These are phyloP conservation scores for Terrapene triunguis DNA, from an alignment of 2,113 vertebrate species.

Conservation along the genomic window DNA sequence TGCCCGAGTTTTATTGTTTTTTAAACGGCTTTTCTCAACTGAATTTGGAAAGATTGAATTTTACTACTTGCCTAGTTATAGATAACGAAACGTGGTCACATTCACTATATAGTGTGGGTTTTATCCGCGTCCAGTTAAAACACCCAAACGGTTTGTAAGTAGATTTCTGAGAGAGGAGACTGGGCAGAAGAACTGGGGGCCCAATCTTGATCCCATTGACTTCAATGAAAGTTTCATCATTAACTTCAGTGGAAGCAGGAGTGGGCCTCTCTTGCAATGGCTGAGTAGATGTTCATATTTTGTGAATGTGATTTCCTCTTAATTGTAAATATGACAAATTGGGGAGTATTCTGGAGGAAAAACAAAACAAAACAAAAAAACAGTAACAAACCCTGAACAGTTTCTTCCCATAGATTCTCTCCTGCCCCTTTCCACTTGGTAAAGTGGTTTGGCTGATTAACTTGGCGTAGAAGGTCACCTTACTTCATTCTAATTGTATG, in stretches of 20 bases:
- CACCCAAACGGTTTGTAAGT: not conserved
- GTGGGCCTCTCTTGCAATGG: not conserved
- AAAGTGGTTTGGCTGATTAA: not conserved
- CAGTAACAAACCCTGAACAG: not conserved
- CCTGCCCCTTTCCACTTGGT: not conserved
- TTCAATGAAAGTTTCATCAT: not conserved
- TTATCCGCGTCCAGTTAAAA: not conserved
- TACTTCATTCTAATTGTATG: not conserved
- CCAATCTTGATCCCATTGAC: not conserved
- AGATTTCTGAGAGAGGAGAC: not conserved
- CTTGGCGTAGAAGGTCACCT: not conserved
- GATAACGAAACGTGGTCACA: not conserved
- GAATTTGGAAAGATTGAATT: not conserved
- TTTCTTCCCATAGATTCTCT: not conserved
- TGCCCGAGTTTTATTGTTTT: not conserved
- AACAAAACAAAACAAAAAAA: no score
- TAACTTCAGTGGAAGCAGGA: not conserved
- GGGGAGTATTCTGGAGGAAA: not conserved
- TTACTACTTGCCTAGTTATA: not conserved
- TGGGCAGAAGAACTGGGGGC: not conserved
- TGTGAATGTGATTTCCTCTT: not conserved
- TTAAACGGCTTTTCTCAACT: not conserved
- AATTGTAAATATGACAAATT: not conserved
- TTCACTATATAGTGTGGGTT: not conserved
- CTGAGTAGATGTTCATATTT: not conserved